Percentiles rank a stretch among this genome's conserved stretches.
phyloP scores from a whole-genome alignment of 2,888 invertebrate genomes.

The Napeogenes inachia region DNA sequence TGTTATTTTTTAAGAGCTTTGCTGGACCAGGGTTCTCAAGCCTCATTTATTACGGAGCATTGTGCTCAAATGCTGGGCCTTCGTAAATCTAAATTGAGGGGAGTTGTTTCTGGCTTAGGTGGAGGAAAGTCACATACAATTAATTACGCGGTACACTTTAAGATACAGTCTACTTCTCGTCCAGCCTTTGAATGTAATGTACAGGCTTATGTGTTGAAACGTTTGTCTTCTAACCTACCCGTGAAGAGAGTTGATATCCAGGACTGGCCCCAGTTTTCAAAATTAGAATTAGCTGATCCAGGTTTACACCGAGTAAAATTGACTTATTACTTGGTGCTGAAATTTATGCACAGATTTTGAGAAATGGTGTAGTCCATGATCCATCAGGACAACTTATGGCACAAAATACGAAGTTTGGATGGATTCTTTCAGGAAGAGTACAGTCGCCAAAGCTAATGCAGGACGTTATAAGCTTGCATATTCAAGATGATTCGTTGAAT shows the following conservation, averaged over 20 bases:
- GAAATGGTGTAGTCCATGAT: conserved; percentile 25
- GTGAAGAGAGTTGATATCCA: conserved; percentile 16
- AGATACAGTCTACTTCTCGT: conserved; percentile 6
- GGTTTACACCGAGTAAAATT: conserved; percentile 30
- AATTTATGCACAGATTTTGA: conserved; percentile 28
- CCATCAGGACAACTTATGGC: conserved; percentile 23
- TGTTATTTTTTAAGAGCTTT: conserved; percentile 26
- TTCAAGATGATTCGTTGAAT: conserved; percentile 1
- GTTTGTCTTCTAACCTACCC: conserved; percentile 25
- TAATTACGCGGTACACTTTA: conserved; percentile 27
- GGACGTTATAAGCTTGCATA: not conserved
- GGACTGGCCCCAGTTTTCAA: conserved; percentile 19
- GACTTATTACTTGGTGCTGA: conserved; percentile 30
- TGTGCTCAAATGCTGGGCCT: conserved; percentile 16
- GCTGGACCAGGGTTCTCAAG: conserved; percentile 32
- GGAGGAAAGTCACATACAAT: conserved; percentile 27
- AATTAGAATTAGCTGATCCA: conserved; percentile 25
- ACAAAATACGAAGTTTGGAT: conserved; percentile 28
- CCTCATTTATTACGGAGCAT: conserved; percentile 28
- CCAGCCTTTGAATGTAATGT: conserved; percentile 10
- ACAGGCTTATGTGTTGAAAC: conserved; percentile 26
- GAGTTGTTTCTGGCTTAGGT: conserved; percentile 29
- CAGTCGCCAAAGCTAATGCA: conserved; percentile 22
- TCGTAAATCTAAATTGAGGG: conserved; percentile 23
- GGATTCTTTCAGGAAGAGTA: conserved; percentile 28